Base-by-base conservation (phyloP, 2,797 vertebrate species). In the Semotilus atromaculatus region DNA sequence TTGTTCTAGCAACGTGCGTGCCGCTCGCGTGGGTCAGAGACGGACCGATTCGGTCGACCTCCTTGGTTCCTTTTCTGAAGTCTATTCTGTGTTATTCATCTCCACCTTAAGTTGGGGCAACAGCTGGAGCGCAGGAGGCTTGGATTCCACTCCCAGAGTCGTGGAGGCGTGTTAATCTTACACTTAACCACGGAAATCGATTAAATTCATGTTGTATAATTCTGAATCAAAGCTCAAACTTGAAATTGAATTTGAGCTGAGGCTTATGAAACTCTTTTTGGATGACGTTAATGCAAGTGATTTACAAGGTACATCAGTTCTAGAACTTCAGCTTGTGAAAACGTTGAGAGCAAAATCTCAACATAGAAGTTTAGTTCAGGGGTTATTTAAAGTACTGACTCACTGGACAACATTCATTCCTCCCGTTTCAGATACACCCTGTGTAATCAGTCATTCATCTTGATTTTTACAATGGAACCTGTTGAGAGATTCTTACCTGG, bases 401-500 rank as follows among this genome's bases (percentile, higher is more conserved):
- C 34, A 36, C 6, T 36, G 73, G 51, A 34, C 31, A 55, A 38
- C 51, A 58, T 55, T 14, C 72, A 74, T 21, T 4, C n/a, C 70
- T 72, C 31, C 26, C 31, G 7, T 48, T 72, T 72, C 18, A 4
- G 16, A 45, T 26, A 10, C 40, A 72, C 4, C 1, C 48, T 45
- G 34, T 82, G 68, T 38, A 45, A n/a, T 77, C 9, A 73, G 75
- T 23, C 26, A 11, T 23, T 66, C 29, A 53, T 81, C 67, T 71
- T 29, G n/a, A 43, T 29, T 55, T 40, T 5, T 64, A 9, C 23
- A 21, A 21, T 3, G 3, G 55, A 18, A 31, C 82, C 34, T 53
- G 78, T 72, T 67, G 14, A 75, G 14, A 77, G 53, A 71, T 43
- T 90, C 92, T 93, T 95, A 99, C 98, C 97, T 99, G 98, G 86